These are phyloP conservation scores for Setipinna tenuifilis DNA, from an alignment of 2,797 vertebrate species.

Conservation along the genomic window DNA sequence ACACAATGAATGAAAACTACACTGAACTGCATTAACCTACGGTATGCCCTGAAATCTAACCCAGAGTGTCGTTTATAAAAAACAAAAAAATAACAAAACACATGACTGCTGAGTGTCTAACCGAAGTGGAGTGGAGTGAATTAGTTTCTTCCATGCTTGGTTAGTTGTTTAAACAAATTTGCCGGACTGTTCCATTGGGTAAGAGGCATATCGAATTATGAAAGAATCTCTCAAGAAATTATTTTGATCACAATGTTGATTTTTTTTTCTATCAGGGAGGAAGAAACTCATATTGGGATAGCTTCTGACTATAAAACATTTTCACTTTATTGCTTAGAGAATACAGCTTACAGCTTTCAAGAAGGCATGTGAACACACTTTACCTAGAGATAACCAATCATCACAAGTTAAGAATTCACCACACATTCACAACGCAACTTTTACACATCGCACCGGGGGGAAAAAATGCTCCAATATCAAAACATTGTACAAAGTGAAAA, in stretches of 20 bases:
- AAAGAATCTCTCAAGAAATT: not conserved
- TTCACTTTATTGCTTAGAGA: slow-evolving; percentile 98
- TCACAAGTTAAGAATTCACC: slow-evolving; percentile 80
- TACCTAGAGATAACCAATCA: slow-evolving; percentile 83
- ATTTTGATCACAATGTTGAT: not conserved
- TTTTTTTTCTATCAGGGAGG: not conserved
- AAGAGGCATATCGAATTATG: not conserved
- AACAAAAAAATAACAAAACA: not conserved
- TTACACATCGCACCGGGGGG: slow-evolving; percentile 71
- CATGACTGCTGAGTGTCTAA: not conserved
- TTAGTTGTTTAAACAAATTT: not conserved
- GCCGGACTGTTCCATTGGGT: not conserved
- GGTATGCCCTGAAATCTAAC: not conserved
- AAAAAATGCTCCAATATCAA: slow-evolving; percentile 69
- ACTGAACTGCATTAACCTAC: not conserved
- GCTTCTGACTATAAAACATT: slow-evolving; percentile 70
- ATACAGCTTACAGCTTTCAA: slow-evolving; percentile 95
- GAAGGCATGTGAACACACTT: slow-evolving; percentile 84
- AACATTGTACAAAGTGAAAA: slow-evolving; percentile 77
- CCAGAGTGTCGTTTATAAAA: not conserved
- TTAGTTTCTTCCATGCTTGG: not conserved
- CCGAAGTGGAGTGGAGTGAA: not conserved
- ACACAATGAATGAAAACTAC: not conserved
- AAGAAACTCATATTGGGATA: not conserved
- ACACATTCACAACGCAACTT: slow-evolving; percentile 68